Base-by-base conservation (phyloP, 2,797 vertebrate species). In the Pogoniulus pusillus region DNA sequence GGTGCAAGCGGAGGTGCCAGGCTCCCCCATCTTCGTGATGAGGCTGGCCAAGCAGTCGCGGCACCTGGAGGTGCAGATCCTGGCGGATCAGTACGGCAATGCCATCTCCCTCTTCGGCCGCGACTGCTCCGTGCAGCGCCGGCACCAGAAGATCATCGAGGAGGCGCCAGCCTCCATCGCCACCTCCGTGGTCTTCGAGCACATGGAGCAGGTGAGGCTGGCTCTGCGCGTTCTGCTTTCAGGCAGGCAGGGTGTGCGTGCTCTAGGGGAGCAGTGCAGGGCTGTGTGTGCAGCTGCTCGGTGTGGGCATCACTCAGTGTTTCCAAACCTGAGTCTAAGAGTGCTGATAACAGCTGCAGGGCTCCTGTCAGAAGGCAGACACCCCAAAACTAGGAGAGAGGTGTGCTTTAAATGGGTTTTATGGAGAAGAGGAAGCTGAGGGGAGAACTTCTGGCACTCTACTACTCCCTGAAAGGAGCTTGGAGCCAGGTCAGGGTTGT, bases 81-180 rank as follows among this genome's bases (percentile, higher is more conserved):
- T 99, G 86, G 99, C 98, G 7, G 99, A 99, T 94, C 98, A 99
- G 51, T 99, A 99, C 0, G 99, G 99, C 89, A 99, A 98, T 12
- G 99, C 99, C 84, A 99, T 99, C 96, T 99, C 99, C 27, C 97
- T 99, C 84, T 99, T 99, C 16, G 99, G 99, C 59, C 98, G 99
- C 16, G 99, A 99, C 91, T 99, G 99, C 85, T 99, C 99, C 0
- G 99, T 99, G 70, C 99, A 99, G 95, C 98, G 99, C 39, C 97
- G 99, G n/a, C 99, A 99, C 96, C 99, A 99, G 97, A 99, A 99
- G 92, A 99, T 99, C 72, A 99, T 99, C 16, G 99, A 99, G 96
- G 99, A 99, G 76, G 99, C 99, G 27, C 99, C 99, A 2, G 98
- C 99, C 49, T 98, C 99, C 32, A 99, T 99, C 43, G 99, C 99